Base-by-base conservation (phyloP, 2,113 vertebrate species). In the Heterotilapia buettikoferi region DNA sequence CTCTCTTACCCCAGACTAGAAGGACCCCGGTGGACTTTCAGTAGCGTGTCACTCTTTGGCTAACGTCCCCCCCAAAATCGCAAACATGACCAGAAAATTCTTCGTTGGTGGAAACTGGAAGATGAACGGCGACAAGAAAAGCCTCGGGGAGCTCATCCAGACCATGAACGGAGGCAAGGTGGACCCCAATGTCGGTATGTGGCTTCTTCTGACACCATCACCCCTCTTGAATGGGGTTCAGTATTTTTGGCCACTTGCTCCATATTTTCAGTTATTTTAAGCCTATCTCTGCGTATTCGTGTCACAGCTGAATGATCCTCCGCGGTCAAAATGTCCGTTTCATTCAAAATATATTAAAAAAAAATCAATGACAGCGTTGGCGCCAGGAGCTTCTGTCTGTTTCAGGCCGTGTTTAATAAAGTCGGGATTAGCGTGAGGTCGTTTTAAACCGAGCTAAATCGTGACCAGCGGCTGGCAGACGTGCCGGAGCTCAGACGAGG, bases 41-140 rank as follows among this genome's bases (percentile, higher is more conserved):
- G 19, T 12, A 31, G 50, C n/a, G 21, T 19, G 84, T 84, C 31
- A n/a, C 79, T 38, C 56, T 53, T 6, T 1, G 63, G 18, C 18
- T 50, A 59, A 36, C 2, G 7, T 29, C 3, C 14, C 9, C 9
- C 2, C 14, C 14, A 26, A 9, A 66, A n/a, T 8, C 38, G 61
- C 85, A 94, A 94, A 29, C 88, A 99, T 99, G 98, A 95, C 94
- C 92, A 98, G 98, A 92, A 99, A 99, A 94, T 99, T 99, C 93
- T 99, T 99, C 93, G 98, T 99, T 0, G 98, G 98, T 82, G 98
- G 98, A 4, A 99, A 99, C 95, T 99, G 98, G 98, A 99, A 99
- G 95, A 96, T 99, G 98, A 99, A 99, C 36, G 98, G 98, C n/a
- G 96, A 98, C 87, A 99, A 98, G 97, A 97, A 98, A 66, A 97